Evolutionary conservation across 2,888 invertebrate species (phyloP), one percentile per base, ranked within the genome.

Genomic region (Pollenia angustigena): DNA sequence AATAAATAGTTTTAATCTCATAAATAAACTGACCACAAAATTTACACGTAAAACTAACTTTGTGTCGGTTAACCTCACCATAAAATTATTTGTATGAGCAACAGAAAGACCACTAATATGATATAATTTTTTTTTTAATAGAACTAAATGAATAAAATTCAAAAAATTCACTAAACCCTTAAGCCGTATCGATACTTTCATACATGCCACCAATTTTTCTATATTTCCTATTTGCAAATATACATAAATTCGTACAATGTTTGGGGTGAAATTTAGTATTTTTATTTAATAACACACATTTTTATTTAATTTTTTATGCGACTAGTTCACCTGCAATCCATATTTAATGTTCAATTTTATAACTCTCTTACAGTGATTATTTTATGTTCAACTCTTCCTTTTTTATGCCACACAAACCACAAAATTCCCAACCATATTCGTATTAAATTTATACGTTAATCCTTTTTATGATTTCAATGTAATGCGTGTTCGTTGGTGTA

Each of bases 21-120:
- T 84, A 84, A 74, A 84, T 84, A 72, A 84, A 76, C 72, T 75
- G 18, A 83, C 86, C 86, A 42, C 83, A 80, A 75, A 80, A 74
- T 80, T 83, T 82, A 75, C 74, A 79, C 79, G 69, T 82, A 62
- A 78, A 81, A 68, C 78, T 74, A 86, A 76, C 83, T 80, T 80
- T 76, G 50, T 80, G 44, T 71, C 66, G 83, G 86, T 83, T 66
- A 76, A 80, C 83, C 83, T 71, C 69, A 75, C 14, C 14, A 40
- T 75, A 56, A 62, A 86, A 83, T 76, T 83, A 76, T 76, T 76
- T 83, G 44, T 40, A 50, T 79, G 69, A 72, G 40, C 62, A 50
- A 54, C 54, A 79, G 23, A 80, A 50, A 18, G 16, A 54, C 74
- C 75, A 44, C 60, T 60, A 78, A 68, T 58, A 74, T 64, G 66